phyloP scores from a whole-genome alignment of 2,797 vertebrate genomes.

The Tarsius wallacei region DNA sequence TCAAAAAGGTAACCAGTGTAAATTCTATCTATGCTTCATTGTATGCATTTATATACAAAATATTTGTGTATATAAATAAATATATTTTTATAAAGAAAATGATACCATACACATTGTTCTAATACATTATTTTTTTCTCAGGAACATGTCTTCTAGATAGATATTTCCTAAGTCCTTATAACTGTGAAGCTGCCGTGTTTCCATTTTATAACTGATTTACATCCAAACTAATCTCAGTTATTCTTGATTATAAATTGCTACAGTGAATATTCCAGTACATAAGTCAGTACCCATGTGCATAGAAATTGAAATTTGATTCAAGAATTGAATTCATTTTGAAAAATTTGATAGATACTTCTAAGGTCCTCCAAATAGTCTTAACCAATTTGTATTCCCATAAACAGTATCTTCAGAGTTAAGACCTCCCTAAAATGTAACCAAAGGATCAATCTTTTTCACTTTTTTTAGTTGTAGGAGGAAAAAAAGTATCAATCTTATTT shows the following conservation, averaged over 20 bases:
- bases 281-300: background rate
- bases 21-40: background rate
- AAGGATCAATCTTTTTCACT: background rate
- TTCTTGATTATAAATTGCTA: background rate
- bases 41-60: background rate
- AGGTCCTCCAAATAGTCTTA: background rate
- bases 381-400: background rate
- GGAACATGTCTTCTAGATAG: background rate
- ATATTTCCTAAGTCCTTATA: conserved; percentile 9
- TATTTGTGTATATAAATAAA: background rate
- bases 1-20: background rate
- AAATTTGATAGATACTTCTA: background rate
- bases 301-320: background rate
- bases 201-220: conserved; percentile 13
- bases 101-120: background rate
- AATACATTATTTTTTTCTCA: background rate
- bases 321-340: background rate
- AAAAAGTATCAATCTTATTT: background rate
- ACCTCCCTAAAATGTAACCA: background rate
- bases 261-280: background rate
- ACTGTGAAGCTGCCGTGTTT: background rate
- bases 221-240: conserved; percentile 11
- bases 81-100: conserved; percentile 5
- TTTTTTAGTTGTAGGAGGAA: background rate
- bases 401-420: background rate